Base-by-base conservation (phyloP, 2,797 vertebrate species). In the Pygocentrus nattereri region DNA sequence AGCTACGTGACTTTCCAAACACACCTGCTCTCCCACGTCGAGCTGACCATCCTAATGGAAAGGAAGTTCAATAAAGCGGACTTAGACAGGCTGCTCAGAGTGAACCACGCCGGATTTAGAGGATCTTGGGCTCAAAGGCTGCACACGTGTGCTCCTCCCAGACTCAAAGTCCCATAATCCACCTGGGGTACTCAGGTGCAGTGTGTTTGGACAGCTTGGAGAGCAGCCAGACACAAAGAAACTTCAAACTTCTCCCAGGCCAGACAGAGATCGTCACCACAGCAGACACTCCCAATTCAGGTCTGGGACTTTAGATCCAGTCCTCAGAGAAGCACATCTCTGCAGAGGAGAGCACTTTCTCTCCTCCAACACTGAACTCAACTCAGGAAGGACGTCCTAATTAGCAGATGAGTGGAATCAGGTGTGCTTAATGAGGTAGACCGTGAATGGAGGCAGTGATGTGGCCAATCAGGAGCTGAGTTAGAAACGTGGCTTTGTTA, bases 161-260 rank as follows among this genome's bases (percentile, higher is more conserved):
- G 19, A n/a, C 58, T 71, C 69, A 44, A 49, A 72, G 56, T 54
- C 72, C 85, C 65, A 74, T 86, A 86, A 88, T 84, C 86, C 85
- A 71, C 73, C 30, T 16, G 23, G 23, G 76, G 80, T 82, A 72
- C 77, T 79, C 84, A 88, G 83, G 88, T 88, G 77, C 61, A 73
- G 56, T 79, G 52, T 88, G 87, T 89, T 88, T 88, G 76, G 85
- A 85, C 87, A 89, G 85, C 83, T 88, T 85, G 74, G 79, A 83
- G 54, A 78, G 47, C 54, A 74, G 74, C 64, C 74, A 78, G 52
- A 78, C 62, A 62, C 21, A 76, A 81, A 83, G 31, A 38, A 5
- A 8, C 56, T 23, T 58, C 38, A 81, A 81, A 56, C 67, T 47
- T 56, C 69, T 34, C 59, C 47, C 59, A 31, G 47, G 12, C 1